A percentile compares a stretch with the other conserved stretches of the same genome.
These are phyloP conservation scores for Leptocoma aspasia DNA, from an alignment of 2,113 vertebrate species.

Conservation along the genomic window DNA sequence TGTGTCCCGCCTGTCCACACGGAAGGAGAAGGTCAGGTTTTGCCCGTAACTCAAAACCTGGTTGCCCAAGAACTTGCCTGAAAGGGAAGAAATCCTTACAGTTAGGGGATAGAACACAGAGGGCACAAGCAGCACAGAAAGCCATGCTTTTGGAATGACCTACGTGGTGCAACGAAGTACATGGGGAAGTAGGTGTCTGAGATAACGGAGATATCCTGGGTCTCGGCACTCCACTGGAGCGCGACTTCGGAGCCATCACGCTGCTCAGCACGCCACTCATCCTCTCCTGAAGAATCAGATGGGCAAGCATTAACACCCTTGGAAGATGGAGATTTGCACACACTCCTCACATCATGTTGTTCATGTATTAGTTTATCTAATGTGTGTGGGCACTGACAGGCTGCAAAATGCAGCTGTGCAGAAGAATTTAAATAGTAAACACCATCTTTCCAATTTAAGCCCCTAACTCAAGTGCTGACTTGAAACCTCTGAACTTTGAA, in stretches of 20 bases:
- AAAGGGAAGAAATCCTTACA: constrained; percentile 15
- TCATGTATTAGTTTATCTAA: background rate
- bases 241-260: constrained; percentile 79
- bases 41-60: constrained; percentile 92
- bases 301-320: background rate
- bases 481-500: background rate
- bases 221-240: constrained; percentile 82
- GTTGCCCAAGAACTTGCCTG: constrained; percentile 91
- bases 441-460: background rate
- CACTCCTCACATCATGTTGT: accelerated
- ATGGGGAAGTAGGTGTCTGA: constrained; percentile 93
- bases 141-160: background rate
- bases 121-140: background rate
- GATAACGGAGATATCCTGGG: constrained; percentile 84
- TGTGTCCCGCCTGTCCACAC: constrained; percentile 84
- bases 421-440: background rate
- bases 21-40: constrained; percentile 90
- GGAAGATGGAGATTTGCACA: background rate
- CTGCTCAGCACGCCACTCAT: constrained; percentile 87
- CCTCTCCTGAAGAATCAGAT: constrained; percentile 71
- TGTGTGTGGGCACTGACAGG: background rate
- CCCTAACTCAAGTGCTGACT: background rate
- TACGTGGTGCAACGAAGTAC: constrained; percentile 94
- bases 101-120: background rate
- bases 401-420: background rate